phyloP scores from a whole-genome alignment of 2,113 vertebrate species.

The Lycaon pictus region DNA sequence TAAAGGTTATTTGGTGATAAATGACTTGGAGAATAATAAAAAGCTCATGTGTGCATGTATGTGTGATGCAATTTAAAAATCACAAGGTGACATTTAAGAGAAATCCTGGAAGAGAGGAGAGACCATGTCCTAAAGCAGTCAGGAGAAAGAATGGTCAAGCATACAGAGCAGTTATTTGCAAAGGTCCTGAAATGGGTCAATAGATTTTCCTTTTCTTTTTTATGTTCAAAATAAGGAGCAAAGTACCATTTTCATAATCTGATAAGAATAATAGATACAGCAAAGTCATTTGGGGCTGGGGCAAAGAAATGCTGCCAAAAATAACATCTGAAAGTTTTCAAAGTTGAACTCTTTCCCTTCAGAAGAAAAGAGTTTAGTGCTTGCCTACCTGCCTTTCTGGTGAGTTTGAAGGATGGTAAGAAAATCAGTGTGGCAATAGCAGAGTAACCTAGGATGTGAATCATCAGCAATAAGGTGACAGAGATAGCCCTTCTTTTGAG shows the following conservation, averaged over 20 bases:
- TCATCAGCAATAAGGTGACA: background rate
- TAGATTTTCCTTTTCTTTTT: background rate
- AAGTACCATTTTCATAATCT: background rate
- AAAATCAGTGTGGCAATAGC: too few relatives aligned
- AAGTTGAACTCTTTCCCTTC: background rate
- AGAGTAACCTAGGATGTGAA: background rate
- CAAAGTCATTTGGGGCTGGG: background rate
- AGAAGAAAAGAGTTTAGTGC: background rate
- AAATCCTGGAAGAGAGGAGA: background rate
- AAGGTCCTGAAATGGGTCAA: background rate
- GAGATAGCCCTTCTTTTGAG: background rate
- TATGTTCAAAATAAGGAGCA: conserved; percentile 9
- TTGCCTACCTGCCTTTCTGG: background rate
- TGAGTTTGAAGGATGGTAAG: background rate
- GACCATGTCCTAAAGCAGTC: background rate
- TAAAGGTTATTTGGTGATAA: background rate
- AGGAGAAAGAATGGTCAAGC: background rate
- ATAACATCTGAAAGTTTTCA: background rate
- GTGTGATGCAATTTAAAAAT: background rate
- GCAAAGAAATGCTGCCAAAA: conserved; percentile 25
- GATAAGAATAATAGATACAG: conserved; percentile 44
- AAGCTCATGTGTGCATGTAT: background rate
- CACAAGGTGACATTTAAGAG: background rate
- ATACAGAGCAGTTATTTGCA: background rate
- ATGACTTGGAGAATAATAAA: background rate